Percentiles rank a stretch among this genome's conserved stretches.
These are phyloP conservation scores for Lepisosteus osseus DNA, from an alignment of 2,113 vertebrate genomes.

Conservation along the genomic window DNA sequence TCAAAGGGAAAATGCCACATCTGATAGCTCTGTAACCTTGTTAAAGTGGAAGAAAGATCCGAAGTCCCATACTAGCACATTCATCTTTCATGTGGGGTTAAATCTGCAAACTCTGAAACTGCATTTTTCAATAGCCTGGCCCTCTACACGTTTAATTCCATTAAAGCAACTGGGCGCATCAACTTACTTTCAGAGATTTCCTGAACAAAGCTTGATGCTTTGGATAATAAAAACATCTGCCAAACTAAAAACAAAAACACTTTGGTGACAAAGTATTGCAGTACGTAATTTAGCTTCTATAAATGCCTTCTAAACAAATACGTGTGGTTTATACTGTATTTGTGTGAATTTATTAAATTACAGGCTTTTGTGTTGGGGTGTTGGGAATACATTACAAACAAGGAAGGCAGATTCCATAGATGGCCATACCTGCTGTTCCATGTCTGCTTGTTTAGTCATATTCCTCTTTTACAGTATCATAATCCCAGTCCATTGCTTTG, in stretches of 20 bases:
- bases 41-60: too few species aligned
- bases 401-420: neutral
- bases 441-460: constrained; percentile 15
- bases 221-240: neutral
- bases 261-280: neutral
- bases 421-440: constrained; percentile 16
- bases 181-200: too few species aligned
- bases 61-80: too few species aligned
- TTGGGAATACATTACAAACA: neutral
- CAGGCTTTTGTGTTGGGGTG: neutral
- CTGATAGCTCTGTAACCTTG: too few species aligned
- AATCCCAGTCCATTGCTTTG: constrained; percentile 37
- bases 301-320: neutral
- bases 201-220: neutral
- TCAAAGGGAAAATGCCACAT: too few species aligned
- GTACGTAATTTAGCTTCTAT: neutral
- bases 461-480: constrained; percentile 33
- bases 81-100: too few species aligned
- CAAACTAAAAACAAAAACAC: neutral
- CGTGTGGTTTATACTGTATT: neutral
- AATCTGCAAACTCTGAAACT: too few species aligned
- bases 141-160: too few species aligned
- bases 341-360: neutral
- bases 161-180: too few species aligned
- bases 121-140: neutral